Base-by-base conservation (phyloP, 2,888 invertebrate species). In the Zaprionus lineosus region DNA sequence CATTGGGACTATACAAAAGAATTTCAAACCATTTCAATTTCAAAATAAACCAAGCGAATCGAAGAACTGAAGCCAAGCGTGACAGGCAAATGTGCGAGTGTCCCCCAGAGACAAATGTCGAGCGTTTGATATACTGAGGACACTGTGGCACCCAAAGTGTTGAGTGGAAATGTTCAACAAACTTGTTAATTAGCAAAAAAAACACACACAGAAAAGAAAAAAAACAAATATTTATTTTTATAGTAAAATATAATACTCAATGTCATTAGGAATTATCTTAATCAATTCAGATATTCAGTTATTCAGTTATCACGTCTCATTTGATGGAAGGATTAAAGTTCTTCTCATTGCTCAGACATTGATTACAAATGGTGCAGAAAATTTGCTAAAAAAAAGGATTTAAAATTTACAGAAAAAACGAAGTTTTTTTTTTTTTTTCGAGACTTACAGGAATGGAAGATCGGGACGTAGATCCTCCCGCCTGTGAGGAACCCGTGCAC, bases 301-400 rank as follows among this genome's bases (percentile, higher is more conserved):
- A n/a, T n/a, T n/a, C n/a, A n/a, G n/a, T n/a, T n/a, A n/a, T n/a
- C n/a, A n/a, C n/a, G n/a, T n/a, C n/a, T 64, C 43, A 75, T 39
- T 83, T 85, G 2, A 48, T 19, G 33, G 75, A 64, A 47, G 67
- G 65, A 58, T 33, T 73, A 43, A 84, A 84, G 36, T 84, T 84
- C 53, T 84, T 84, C 56, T 86, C 86, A 44, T 84, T 84, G 46
- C 75, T 84, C 46, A 84, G 31, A 18, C 83, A 84, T 14, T 84
- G 84, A 72, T 84, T 84, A 66, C 83, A 83, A 53, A 83, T 86
- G 12, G 83, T 83, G 58, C 83, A 83, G 44, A 86, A 83, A 18
- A 83, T 86, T 86, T 83, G 83, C 83, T 83, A 48, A 7, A 33
- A 67, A 39, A 15, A 7, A 16, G 26, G 44, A 18, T 8, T 28